Base-by-base conservation (phyloP, 2,888 invertebrate species). In the Toxonevra muliebris region DNA sequence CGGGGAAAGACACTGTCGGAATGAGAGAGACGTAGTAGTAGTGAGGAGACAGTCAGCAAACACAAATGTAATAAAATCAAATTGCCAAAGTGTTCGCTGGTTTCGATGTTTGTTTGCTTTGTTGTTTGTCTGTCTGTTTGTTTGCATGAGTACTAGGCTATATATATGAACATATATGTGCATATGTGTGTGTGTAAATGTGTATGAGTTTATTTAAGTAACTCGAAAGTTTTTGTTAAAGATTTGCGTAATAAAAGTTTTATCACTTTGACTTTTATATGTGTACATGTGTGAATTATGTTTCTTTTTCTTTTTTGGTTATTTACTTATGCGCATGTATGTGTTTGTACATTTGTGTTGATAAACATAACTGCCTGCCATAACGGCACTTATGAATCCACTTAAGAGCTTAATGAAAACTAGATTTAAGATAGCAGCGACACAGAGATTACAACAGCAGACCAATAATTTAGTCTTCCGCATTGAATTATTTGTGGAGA, bases 161-260 rank as follows among this genome's bases (percentile, higher is more conserved):
- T 9, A 45, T 50, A 30, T 30, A 48, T 50, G 43, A 54, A 40
- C 40, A 41, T 45, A 67, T 65, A 66, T 41, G 48, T 71, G 63
- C n/a, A n/a, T n/a, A 50, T 64, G 69, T 72, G 68, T 58, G 30
- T 53, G 59, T 13, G 19, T 30, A 50, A 17, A 42, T 65, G 71
- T 76, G 72, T 72, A 72, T 64, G 72, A 76, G 76, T 78, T 79
- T 78, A 75, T 73, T 76, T 67, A 76, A 79, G 77, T 77, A 76
- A 78, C 76, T 76, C 77, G 73, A 61, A 77, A 79, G 79, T 79
- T 79, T 79, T 78, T 76, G 76, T 76, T 76, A 76, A 77, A 79
- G 79, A 79, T 79, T 79, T 79, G 78, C 58, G 78, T 77, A 74
- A 79, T 79, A 78, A 77, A 79, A 79, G 75, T 79, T 52, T 77